Evolutionary conservation across 2,888 invertebrate genomes (phyloP), one percentile per base, ranked within the genome.

Genomic region (Melieria picta): DNA sequence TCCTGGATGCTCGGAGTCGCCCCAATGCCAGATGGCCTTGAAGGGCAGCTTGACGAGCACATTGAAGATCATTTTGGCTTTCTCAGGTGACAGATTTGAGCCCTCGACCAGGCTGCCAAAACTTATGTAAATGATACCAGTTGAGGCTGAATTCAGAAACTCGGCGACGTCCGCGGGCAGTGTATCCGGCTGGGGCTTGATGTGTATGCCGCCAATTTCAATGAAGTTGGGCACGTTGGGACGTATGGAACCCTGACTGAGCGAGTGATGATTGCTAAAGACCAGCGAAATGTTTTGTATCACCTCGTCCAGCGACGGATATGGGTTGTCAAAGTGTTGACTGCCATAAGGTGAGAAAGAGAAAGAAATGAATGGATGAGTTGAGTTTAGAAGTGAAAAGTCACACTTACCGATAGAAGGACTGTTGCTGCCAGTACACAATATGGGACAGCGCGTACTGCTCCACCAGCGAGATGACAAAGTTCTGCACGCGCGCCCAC

Each of bases 1-100:
- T 45, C 80, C 82, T 0, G 79, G 79, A n/a, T 48, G 7, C 7
- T 89, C 88, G 0, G 89, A 89, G 16, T 76, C 75, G 78, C 91
- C 91, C 89, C 90, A 91, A 85, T 91, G 91, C 91, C 91, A 91
- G 6, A 92, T 76, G 1, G 92, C 88, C 4, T 87, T 89, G 69
- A 91, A 89, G 75, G 90, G 90, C 2, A 91, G 76, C 73, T 87
- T 88, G 5, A 87, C 84, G 70, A 92, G 90, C 9, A 89, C 89
- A 63, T 89, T 88, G 5, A 91, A 79, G 65, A 92, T 87, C 2
- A 87, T 87, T 50, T 88, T 82, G 43, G 86, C 85, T 77, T 63
- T 67, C 1, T 72, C 67, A 10, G 10, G 3, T 10, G 57, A 9
- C 6, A 68, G 42, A 10, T 63, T 57, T 11, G 56, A 57, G 7